phyloP scores from a whole-genome alignment of 2,113 vertebrate species.

The Gambusia holbrooki region DNA sequence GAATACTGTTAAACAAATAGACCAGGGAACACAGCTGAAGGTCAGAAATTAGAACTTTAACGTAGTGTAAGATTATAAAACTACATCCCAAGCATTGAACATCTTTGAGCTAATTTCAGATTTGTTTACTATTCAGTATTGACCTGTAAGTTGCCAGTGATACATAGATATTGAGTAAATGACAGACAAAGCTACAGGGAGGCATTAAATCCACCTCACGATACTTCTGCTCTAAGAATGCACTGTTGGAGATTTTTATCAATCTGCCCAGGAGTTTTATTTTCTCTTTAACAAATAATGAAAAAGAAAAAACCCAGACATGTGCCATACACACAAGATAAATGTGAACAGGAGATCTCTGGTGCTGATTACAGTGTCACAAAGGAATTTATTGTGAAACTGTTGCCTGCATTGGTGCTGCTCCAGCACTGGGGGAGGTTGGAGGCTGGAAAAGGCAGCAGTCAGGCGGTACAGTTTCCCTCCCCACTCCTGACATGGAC shows the following conservation, averaged over 20 bases:
- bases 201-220: slow-evolving; percentile 24
- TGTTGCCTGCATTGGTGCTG: slow-evolving; percentile 30
- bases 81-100: background rate
- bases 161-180: background rate
- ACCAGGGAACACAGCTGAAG: too few relatives aligned
- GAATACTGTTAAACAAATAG: background rate
- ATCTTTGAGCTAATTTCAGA: background rate
- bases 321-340: slow-evolving; percentile 51
- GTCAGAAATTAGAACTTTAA: background rate
- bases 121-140: background rate
- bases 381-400: slow-evolving; percentile 72
- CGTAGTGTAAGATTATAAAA: background rate
- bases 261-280: slow-evolving; percentile 45
- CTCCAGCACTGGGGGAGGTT: slow-evolving; percentile 25
- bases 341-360: slow-evolving; percentile 55
- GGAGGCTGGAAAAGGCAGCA: slow-evolving; percentile 32
- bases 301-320: slow-evolving; percentile 23
- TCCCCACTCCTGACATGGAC: slow-evolving; percentile 16
- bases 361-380: slow-evolving; percentile 60
- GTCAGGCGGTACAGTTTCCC: slow-evolving; percentile 26
- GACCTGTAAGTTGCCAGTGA: background rate
- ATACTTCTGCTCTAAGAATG: slow-evolving; percentile 11
- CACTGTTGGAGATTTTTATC: slow-evolving; percentile 70
- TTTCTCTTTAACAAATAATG: slow-evolving; percentile 1
- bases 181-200: slow-evolving; percentile 10